These are phyloP conservation scores for Ruditapes philippinarum DNA, from an alignment of 1,140 invertebrate species.

Conservation along the genomic window DNA sequence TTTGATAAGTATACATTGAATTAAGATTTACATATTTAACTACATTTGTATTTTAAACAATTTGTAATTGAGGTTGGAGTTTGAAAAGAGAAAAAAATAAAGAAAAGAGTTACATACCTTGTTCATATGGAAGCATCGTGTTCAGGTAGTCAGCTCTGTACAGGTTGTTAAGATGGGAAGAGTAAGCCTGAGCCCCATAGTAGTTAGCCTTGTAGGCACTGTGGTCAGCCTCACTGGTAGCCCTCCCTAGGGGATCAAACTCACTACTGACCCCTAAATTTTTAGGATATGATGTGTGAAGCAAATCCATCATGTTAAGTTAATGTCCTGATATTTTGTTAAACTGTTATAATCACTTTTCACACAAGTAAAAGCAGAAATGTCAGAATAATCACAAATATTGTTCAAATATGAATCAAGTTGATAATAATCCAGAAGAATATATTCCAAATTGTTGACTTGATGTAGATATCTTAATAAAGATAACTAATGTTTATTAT, in stretches of 20 bases:
- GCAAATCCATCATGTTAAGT: constrained; percentile 39
- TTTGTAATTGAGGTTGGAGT: too few species aligned
- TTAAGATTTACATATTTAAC: too few species aligned
- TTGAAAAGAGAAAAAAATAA: not conserved
- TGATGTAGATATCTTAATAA: not conserved
- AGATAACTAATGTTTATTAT: too few species aligned
- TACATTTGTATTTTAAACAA: too few species aligned
- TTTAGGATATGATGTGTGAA: not conserved
- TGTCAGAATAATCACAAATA: not conserved
- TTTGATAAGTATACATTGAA: too few species aligned
- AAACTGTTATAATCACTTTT: not conserved
- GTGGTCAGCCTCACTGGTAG: not conserved
- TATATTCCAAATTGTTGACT: not conserved
- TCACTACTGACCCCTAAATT: not conserved
- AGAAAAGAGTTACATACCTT: too few species aligned
- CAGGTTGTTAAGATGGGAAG: not conserved
- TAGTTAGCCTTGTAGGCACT: not conserved
- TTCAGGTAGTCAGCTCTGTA: constrained; percentile 25
- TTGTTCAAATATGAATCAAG: too few species aligned
- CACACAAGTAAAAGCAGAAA: not conserved
- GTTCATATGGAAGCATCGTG: not conserved
- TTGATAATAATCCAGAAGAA: not conserved
- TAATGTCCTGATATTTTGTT: not conserved
- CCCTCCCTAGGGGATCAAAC: not conserved
- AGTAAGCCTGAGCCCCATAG: constrained; percentile 15